A percentile compares a stretch with the other conserved stretches of the same genome.
Evolutionary conservation across 2,888 invertebrate genomes (phyloP).

Genomic region (Portevinia maculata): DNA sequence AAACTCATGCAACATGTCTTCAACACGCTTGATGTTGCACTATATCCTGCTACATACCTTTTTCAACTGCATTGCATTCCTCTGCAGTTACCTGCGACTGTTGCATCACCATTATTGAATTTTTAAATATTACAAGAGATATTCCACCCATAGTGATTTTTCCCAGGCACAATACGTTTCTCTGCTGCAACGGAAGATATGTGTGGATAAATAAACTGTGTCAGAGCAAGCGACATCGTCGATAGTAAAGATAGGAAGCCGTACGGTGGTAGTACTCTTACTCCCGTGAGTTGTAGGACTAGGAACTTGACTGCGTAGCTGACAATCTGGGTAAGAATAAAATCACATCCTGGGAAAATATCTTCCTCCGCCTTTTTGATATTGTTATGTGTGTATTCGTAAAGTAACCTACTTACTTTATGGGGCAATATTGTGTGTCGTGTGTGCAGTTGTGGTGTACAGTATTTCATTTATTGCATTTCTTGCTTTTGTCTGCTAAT

Average conservation of each 20-base stretch:
- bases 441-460: slow-evolving; percentile 18
- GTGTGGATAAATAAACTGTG: slow-evolving; percentile 44
- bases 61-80: slow-evolving; percentile 44
- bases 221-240: slow-evolving; percentile 43
- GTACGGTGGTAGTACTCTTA: slow-evolving; percentile 49
- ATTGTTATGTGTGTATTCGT: not conserved
- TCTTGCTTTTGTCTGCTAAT: slow-evolving; percentile 67
- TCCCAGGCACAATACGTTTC: not conserved
- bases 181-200: slow-evolving; percentile 21
- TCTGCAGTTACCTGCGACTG: slow-evolving; percentile 41
- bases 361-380: slow-evolving; percentile 3
- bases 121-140: slow-evolving; percentile 40
- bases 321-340: slow-evolving; percentile 68
- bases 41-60: not conserved
- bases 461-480: slow-evolving; percentile 40
- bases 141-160: slow-evolving; percentile 9
- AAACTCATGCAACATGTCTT: slow-evolving; percentile 8
- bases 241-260: slow-evolving; percentile 34
- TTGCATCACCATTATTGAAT: slow-evolving; percentile 47
- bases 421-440: slow-evolving; percentile 23
- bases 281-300: slow-evolving; percentile 64
- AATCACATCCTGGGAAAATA: slow-evolving; percentile 49
- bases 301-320: slow-evolving; percentile 12
- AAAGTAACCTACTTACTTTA: slow-evolving; percentile 65
- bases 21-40: no score